Conservation (phyloP, 2,888 invertebrate species). For the Apodemia hepburni region DNA sequence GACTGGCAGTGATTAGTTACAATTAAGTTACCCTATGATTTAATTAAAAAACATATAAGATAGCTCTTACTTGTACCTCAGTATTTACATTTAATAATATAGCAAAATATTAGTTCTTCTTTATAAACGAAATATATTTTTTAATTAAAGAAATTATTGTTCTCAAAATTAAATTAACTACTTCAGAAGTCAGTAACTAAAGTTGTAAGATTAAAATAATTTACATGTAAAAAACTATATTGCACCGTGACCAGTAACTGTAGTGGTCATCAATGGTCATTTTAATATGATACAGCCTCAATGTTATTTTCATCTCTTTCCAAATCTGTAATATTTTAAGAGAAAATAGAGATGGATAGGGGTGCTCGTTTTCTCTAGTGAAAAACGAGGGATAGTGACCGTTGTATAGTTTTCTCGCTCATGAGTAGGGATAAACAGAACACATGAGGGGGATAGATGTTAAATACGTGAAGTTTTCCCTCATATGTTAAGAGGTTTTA, state of each 20-base stretch:
- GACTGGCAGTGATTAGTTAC: too few relatives aligned
- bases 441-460: constrained; percentile 65
- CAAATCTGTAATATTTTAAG: constrained; percentile 44
- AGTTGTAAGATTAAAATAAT: neutral
- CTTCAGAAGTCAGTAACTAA: neutral
- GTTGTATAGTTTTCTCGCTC: constrained; percentile 69
- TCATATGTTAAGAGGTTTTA: constrained; percentile 40
- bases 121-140: too few relatives aligned
- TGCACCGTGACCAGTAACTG: neutral
- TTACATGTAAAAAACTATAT: neutral
- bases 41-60: too few relatives aligned
- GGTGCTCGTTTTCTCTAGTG: constrained; percentile 68
- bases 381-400: constrained; percentile 58
- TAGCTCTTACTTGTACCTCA: too few relatives aligned
- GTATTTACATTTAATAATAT: too few relatives aligned
- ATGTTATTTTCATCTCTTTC: constrained; percentile 51
- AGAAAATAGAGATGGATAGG: constrained; percentile 70
- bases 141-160: too few relatives aligned
- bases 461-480: constrained; percentile 36
- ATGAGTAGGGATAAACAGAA: constrained; percentile 65
- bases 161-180: too few relatives aligned
- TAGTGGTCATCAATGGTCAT: constrained; percentile 46
- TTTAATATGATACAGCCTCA: neutral
- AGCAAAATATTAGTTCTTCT: too few relatives aligned
- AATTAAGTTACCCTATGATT: too few relatives aligned